These are phyloP conservation scores for Nesogale talazaci DNA, from an alignment of 2,113 vertebrate genomes.

Conservation along the genomic window DNA sequence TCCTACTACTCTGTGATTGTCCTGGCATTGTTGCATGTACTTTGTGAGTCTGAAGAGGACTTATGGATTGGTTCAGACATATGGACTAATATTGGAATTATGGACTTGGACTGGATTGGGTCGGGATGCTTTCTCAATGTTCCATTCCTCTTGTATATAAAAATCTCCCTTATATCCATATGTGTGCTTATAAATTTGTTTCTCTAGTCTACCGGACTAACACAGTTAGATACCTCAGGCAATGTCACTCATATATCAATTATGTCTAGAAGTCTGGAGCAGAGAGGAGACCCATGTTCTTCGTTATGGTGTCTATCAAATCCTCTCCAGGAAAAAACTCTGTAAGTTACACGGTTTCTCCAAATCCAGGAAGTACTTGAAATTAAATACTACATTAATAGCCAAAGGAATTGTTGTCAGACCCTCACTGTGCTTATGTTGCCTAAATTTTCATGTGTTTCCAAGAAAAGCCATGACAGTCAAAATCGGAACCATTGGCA, in stretches of 20 bases:
- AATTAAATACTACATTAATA: not conserved
- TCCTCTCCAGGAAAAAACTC: not conserved
- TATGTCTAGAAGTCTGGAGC: not conserved
- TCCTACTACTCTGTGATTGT: too few relatives aligned
- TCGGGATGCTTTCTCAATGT: too few relatives aligned
- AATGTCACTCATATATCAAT: not conserved
- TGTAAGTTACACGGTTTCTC: not conserved
- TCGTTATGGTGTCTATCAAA: not conserved
- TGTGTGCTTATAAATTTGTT: too few relatives aligned
- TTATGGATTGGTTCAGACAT: too few relatives aligned
- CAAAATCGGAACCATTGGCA: conserved; percentile 5
- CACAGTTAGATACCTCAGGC: not conserved
- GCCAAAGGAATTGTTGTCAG: not conserved
- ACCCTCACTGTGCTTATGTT: not conserved
- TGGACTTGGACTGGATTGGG: too few relatives aligned
- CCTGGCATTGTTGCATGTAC: too few relatives aligned
- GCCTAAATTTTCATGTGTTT: not conserved
- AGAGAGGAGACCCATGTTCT: not conserved
- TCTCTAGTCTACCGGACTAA: too few relatives aligned
- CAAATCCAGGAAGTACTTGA: not conserved
- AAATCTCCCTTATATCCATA: too few relatives aligned
- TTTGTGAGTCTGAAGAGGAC: too few relatives aligned
- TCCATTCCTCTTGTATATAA: too few relatives aligned
- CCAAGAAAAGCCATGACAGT: not conserved
- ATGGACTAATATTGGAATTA: too few relatives aligned